Evolutionary conservation across 2,113 vertebrate genomes (phyloP).

Genomic region (Antechinus stuartii): DNA sequence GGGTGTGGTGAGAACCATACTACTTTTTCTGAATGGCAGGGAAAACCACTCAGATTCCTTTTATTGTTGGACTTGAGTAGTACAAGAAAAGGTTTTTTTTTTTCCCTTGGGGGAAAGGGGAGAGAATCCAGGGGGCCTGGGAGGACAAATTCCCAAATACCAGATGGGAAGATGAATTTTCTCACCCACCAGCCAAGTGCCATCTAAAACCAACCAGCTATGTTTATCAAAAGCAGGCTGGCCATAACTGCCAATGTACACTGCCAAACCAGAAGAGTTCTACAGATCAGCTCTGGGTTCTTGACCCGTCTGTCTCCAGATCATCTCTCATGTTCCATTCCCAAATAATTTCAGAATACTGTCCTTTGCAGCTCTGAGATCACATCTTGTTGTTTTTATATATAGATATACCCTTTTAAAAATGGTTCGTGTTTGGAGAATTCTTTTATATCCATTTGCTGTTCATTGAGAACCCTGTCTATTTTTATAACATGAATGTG

Average conservation of each 20-base stretch:
- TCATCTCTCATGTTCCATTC: conserved; percentile 49
- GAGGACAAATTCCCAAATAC: conserved; percentile 41
- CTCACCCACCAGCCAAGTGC: conserved; percentile 43
- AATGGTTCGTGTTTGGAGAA: conserved; percentile 81
- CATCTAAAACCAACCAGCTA: conserved; percentile 16
- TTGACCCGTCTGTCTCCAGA: conserved; percentile 60
- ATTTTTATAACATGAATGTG: conserved; percentile 87
- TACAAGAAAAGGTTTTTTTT: conserved; percentile 20
- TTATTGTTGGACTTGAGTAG: conserved; percentile 50
- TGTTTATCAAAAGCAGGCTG: conserved; percentile 51
- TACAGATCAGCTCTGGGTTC: conserved; percentile 62
- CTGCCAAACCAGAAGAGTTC: conserved; percentile 70
- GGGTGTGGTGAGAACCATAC: conserved; percentile 55
- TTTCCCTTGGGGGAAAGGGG: background rate
- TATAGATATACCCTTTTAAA: conserved; percentile 81
- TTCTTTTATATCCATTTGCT: conserved; percentile 84
- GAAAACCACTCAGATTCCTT: conserved; percentile 53
- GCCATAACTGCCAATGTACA: conserved; percentile 60
- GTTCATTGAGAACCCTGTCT: conserved; percentile 84
- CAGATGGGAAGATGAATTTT: conserved; percentile 60
- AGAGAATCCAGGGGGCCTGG: background rate
- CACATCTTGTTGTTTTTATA: conserved; percentile 79
- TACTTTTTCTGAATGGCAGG: conserved; percentile 68
- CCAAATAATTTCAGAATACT: conserved; percentile 67
- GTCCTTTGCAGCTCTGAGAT: conserved; percentile 58